phyloP scores from a whole-genome alignment of 2,797 vertebrate genomes.

The Amazona finschi region DNA sequence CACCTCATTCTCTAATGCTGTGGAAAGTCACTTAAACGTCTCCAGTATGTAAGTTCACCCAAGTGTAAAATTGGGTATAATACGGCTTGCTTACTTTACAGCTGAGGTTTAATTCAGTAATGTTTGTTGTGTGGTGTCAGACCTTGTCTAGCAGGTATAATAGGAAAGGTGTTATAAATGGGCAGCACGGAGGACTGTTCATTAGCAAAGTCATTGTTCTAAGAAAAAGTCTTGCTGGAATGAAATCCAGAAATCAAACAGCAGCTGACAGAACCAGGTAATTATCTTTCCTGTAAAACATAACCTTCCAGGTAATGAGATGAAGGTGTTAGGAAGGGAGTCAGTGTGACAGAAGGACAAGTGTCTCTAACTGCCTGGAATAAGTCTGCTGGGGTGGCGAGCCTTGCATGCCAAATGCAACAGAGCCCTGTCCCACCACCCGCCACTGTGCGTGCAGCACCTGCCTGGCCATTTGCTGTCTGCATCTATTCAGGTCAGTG shows the following conservation, averaged over 20 bases:
- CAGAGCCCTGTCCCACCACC: neutral
- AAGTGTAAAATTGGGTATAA: slow-evolving; percentile 45
- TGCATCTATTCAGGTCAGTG: accelerated
- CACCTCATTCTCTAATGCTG: neutral
- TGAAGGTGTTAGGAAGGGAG: neutral
- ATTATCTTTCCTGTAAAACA: neutral
- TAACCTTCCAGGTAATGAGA: neutral
- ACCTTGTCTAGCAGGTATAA: neutral
- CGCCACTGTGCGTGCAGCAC: accelerated
- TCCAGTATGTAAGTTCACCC: slow-evolving; percentile 22
- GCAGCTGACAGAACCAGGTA: neutral
- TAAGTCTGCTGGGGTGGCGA: neutral
- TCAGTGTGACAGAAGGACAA: neutral
- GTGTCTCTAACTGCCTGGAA: neutral
- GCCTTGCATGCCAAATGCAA: neutral
- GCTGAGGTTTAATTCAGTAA: slow-evolving; percentile 19
- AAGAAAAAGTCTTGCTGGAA: neutral
- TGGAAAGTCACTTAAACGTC: slow-evolving; percentile 5
- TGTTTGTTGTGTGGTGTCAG: slow-evolving; percentile 29
- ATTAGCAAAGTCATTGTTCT: neutral
- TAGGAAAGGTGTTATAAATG: neutral
- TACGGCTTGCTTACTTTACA: slow-evolving; percentile 46
- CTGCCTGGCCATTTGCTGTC: neutral
- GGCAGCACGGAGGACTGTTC: neutral
- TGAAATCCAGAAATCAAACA: neutral